Evolutionary conservation across 2,888 invertebrate genomes (phyloP).

Genomic region (Caenorhabditis afra): DNA sequence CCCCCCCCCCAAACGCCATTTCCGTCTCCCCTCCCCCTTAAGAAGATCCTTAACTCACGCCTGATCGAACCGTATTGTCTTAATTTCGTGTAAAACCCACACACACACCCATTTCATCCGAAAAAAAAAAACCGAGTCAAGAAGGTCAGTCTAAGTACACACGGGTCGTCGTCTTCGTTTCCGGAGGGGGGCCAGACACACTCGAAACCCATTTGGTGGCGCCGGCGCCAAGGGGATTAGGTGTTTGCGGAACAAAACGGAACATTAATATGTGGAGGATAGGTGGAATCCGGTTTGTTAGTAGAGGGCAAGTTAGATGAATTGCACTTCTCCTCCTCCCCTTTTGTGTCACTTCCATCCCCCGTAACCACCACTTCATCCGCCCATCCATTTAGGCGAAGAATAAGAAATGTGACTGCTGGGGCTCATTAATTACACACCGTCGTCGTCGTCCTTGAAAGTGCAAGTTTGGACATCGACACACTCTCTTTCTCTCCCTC

Average conservation of each 20-base stretch:
- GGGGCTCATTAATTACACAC: slow-evolving; percentile 11
- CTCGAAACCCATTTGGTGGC: background rate
- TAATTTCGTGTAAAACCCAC: no score
- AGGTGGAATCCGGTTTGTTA: no score
- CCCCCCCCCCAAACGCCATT: no score
- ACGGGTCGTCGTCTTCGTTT: background rate
- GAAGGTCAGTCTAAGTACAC: slow-evolving; percentile 43
- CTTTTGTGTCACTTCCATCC: background rate
- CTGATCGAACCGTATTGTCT: no score
- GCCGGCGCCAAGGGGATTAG: slow-evolving; percentile 19
- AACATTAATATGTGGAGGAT: background rate
- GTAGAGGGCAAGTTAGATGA: no score
- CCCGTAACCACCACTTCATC: background rate
- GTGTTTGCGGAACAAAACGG: background rate
- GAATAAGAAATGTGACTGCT: background rate
- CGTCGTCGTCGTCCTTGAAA: background rate
- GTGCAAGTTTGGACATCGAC: background rate
- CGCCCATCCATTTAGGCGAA: background rate
- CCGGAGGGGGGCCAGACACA: slow-evolving; percentile 41
- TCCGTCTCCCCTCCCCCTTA: no score
- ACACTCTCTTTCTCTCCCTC: background rate
- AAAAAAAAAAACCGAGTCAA: slow-evolving; percentile 19
- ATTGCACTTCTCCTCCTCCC: background rate
- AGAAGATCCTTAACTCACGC: no score
- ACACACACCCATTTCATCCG: no score